phyloP scores from a whole-genome alignment of 2,797 vertebrate species.

The Myotis pilosus region DNA sequence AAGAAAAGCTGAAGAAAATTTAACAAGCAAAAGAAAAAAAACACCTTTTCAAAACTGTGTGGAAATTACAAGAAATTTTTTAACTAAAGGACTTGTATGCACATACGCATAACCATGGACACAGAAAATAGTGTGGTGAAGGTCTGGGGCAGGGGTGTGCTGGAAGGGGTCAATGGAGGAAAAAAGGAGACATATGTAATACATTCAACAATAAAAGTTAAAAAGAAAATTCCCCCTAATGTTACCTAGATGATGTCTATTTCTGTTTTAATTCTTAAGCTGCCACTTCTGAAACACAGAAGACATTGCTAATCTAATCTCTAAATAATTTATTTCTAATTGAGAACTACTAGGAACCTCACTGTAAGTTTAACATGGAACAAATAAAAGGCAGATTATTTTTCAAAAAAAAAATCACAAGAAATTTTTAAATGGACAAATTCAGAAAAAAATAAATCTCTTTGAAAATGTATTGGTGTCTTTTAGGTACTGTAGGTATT shows the following conservation, averaged over 20 bases:
- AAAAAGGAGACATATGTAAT: too few species aligned
- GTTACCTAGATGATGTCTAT: background rate
- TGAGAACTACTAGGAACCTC: background rate
- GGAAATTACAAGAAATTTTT: background rate
- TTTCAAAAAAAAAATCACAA: background rate
- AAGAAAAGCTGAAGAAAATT: constrained; percentile 9
- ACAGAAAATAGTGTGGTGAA: too few species aligned
- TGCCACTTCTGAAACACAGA: background rate
- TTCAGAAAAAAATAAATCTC: background rate
- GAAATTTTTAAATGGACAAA: background rate
- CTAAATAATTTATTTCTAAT: constrained; percentile 21
- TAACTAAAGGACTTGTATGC: too few species aligned
- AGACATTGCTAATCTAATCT: background rate
- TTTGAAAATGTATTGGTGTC: background rate
- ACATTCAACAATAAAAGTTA: too few species aligned
- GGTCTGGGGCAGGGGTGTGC: too few species aligned
- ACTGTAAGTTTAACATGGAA: background rate
- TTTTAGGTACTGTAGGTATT: background rate
- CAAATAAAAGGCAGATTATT: background rate
- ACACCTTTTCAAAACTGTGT: background rate
- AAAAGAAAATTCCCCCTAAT: background rate
- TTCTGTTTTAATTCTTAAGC: constrained; percentile 13
- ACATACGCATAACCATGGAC: too few species aligned
- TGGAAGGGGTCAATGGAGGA: too few species aligned
- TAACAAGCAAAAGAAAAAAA: background rate